These are phyloP conservation scores for Sebastes ruberrimus DNA, from an alignment of 2,797 vertebrate species.

Conservation along the genomic window DNA sequence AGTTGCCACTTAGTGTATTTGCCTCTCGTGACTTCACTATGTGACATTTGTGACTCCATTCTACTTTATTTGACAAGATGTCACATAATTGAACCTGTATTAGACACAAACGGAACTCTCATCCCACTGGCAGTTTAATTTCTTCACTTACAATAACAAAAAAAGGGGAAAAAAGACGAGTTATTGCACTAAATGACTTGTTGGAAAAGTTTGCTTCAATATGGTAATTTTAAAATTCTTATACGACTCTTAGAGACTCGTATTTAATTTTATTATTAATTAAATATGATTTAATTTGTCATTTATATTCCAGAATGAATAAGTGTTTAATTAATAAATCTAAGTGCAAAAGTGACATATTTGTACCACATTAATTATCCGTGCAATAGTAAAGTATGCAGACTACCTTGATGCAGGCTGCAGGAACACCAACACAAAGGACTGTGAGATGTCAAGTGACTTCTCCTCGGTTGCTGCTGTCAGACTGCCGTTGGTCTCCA, in stretches of 20 bases:
- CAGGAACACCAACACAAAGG: slow-evolving; percentile 13
- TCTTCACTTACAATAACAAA: not conserved
- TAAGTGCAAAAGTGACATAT: not conserved
- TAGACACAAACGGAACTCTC: not conserved
- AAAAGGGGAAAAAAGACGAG: not conserved
- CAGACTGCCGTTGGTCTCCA: slow-evolving; percentile 50
- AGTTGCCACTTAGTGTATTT: not conserved
- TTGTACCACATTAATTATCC: not conserved
- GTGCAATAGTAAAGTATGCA: not conserved
- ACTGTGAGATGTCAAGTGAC: slow-evolving; percentile 30
- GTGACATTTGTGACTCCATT: not conserved
- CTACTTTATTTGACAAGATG: not conserved
- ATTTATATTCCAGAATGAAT: not conserved
- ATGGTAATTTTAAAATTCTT: too few relatives aligned
- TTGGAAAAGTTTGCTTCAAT: not conserved
- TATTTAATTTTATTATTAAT: too few relatives aligned
- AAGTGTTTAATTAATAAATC: not conserved
- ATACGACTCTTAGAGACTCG: too few relatives aligned
- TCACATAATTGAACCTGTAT: not conserved
- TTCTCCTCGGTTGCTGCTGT: slow-evolving; percentile 42
- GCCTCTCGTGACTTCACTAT: not conserved
- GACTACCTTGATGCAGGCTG: not conserved
- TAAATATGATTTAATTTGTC: not conserved
- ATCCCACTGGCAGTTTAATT: not conserved
- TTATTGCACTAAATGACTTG: not conserved